Base-by-base conservation (phyloP, 2,797 vertebrate species). In the Microctenopoma lineatum region DNA sequence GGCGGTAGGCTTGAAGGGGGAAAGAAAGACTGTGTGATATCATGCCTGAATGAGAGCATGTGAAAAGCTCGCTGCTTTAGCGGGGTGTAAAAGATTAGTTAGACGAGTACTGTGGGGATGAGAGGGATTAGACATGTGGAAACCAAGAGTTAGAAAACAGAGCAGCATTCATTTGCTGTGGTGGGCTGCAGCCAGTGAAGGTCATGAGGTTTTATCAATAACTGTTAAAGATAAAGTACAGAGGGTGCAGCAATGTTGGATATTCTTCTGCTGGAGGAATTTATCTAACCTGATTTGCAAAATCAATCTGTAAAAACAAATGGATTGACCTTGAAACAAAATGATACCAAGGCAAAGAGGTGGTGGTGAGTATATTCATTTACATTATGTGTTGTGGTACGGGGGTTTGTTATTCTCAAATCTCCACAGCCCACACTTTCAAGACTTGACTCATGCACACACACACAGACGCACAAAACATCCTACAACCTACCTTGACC, bases 401-500 rank as follows among this genome's bases (percentile, higher is more conserved):
- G 14, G 41, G 53, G 21, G 45, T 1, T 27, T 67, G 54, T 78
- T 39, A 70, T 48, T 73, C 59, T 63, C 52, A 52, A 46, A 73
- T 71, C 52, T 70, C 48, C 29, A 44, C 21, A 68, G 14, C 73
- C 53, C 29, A 77, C 6, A 51, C 13, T 75, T 26, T 18, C 25
- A 13, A 61, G 34, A 44, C 11, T 53, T 25, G 8, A 47, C 53
- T 66, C 56, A 26, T 4, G 39, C 52, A 70, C 25, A 66, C 55
- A 54, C 7, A 62, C 16, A 66, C 2, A 21, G 21, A 21, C 21
- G 21, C n/a, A 34, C 6, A 64, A 39, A 70, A 53, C 12, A 60
- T 55, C 14, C n/a, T 53, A 87, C 75, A 14, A 83, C 85, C 53
- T 83, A 95, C 94, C 90, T 97, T 96, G 55, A 96, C 94, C 59